Evolutionary conservation across 2,888 invertebrate genomes (phyloP).

Genomic region (Ophion costatus): DNA sequence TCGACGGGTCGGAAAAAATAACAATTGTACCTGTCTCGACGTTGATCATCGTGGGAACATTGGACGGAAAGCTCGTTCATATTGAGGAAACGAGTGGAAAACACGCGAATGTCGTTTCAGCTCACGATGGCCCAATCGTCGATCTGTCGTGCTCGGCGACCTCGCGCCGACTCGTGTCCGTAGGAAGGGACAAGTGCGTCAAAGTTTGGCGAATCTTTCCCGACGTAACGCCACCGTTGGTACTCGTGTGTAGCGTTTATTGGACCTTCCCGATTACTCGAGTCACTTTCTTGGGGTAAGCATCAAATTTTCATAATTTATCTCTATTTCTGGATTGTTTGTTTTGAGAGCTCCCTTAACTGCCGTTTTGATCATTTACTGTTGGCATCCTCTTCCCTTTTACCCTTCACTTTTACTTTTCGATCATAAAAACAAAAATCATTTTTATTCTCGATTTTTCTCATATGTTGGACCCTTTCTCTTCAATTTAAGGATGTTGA

Average conservation of each 20-base stretch:
- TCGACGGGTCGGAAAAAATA: constrained; percentile 19
- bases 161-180: constrained; percentile 67
- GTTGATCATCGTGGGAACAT: constrained; percentile 70
- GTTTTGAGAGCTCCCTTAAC: background rate
- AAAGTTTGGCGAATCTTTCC: constrained; percentile 75
- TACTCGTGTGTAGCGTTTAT: constrained; percentile 67
- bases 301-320: background rate
- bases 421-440: no score
- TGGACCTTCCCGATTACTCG: constrained; percentile 69
- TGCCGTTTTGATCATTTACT: no score
- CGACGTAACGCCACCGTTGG: constrained; percentile 67
- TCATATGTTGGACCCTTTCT: no score
- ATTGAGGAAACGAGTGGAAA: constrained; percentile 70
- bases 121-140: constrained; percentile 69
- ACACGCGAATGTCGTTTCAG: constrained; percentile 60
- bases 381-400: no score
- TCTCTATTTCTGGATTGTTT: background rate
- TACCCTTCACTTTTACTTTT: no score
- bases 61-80: constrained; percentile 68
- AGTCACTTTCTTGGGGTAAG: constrained; percentile 69
- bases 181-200: constrained; percentile 71
- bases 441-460: no score
- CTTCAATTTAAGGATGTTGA: no score
- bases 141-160: constrained; percentile 65
- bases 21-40: constrained; percentile 62